These are phyloP conservation scores for Himalopsyche kuldschensis DNA, from an alignment of 2,888 invertebrate species.

Conservation along the genomic window DNA sequence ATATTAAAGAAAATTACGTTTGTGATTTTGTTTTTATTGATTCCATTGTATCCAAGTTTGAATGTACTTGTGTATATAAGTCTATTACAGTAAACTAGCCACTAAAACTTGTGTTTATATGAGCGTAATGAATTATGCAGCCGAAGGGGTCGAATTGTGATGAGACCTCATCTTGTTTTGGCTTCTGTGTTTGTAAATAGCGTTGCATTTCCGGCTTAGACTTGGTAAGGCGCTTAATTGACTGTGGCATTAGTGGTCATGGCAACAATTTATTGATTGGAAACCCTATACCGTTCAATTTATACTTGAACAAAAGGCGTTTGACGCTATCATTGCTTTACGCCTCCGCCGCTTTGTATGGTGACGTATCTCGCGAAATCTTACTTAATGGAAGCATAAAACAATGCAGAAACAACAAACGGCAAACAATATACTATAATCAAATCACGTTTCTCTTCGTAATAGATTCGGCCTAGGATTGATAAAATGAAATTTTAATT, in stretches of 20 bases:
- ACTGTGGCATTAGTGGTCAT: not conserved
- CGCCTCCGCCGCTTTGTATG: not conserved
- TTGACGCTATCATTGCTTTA: not conserved
- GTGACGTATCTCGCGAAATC: not conserved
- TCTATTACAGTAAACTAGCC: too few species aligned
- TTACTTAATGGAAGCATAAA: too few species aligned
- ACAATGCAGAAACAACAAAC: too few species aligned
- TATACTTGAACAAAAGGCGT: not conserved
- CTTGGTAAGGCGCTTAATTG: not conserved
- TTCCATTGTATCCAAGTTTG: too few species aligned
- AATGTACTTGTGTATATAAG: too few species aligned
- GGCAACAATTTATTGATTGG: not conserved
- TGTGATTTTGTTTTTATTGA: too few species aligned
- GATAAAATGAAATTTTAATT: too few species aligned
- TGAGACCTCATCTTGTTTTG: not conserved
- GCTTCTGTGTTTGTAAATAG: not conserved
- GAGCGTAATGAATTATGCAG: not conserved
- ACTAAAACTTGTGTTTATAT: not conserved
- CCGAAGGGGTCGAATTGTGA: not conserved
- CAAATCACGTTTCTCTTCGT: too few species aligned
- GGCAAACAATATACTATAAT: too few species aligned
- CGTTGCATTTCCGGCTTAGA: not conserved
- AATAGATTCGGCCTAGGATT: too few species aligned
- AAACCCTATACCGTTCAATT: not conserved
- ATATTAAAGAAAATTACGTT: too few species aligned